Evolutionary conservation across 2,113 vertebrate genomes (phyloP).

Genomic region (Panurus biarmicus): DNA sequence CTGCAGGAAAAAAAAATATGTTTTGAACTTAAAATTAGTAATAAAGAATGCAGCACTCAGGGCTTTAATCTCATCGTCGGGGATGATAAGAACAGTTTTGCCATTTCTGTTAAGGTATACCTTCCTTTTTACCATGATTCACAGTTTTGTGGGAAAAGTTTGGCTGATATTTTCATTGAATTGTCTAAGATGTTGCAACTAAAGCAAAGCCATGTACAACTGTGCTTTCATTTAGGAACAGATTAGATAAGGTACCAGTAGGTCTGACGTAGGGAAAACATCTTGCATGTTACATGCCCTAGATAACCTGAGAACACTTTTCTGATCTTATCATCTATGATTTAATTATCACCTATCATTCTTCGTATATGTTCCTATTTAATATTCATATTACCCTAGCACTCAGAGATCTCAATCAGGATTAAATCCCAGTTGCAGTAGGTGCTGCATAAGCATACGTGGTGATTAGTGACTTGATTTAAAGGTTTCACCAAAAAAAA

Average conservation of each 20-base stretch:
- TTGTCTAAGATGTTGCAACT: conserved; percentile 55
- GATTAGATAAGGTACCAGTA: conserved; percentile 66
- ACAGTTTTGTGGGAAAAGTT: conserved; percentile 2
- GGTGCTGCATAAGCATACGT: neutral
- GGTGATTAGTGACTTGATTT: neutral
- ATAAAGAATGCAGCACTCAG: neutral
- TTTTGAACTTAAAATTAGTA: neutral
- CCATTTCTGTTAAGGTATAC: neutral
- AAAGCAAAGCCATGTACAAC: conserved; percentile 51
- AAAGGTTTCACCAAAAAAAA: neutral
- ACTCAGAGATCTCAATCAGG: conserved; percentile 4
- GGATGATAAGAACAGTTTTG: neutral
- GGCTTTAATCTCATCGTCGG: neutral
- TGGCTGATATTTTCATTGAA: conserved; percentile 51
- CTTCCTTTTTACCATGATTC: conserved; percentile 32
- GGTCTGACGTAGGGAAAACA: conserved; percentile 42
- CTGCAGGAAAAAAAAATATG: neutral
- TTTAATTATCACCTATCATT: conserved; percentile 59
- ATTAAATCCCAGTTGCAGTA: conserved; percentile 16
- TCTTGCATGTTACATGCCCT: conserved; percentile 51
- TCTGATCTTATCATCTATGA: conserved; percentile 37
- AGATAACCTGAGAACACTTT: conserved; percentile 58
- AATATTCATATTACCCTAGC: conserved; percentile 50
- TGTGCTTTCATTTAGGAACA: conserved; percentile 45
- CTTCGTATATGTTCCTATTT: conserved; percentile 34